Conservation (phyloP, 92 coral and sea anemone genomes). For the Epizoanthus fatuus region DNA sequence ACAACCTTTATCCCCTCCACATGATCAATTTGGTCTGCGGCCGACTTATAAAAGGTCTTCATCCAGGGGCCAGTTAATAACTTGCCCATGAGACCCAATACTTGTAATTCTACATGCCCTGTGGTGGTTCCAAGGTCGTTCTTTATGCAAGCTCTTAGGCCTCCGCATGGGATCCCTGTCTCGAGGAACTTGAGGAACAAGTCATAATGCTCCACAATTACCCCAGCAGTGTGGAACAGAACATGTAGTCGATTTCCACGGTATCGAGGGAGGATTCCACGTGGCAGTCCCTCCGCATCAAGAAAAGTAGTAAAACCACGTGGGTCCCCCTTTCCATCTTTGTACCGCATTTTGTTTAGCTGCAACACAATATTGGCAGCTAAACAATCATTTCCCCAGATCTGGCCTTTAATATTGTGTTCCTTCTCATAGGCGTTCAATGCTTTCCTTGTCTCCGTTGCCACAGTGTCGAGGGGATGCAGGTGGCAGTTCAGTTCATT, state of each 20-base stretch:
- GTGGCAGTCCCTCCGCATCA: neutral
- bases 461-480: slow-evolving; percentile 1
- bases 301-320: slow-evolving; percentile 1
- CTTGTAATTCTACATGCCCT: neutral
- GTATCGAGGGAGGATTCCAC: slow-evolving; percentile 7
- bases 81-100: too few relatives aligned
- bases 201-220: slow-evolving; percentile 2
- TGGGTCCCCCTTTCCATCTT: neutral
- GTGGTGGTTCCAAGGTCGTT: neutral
- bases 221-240: slow-evolving; percentile 13
- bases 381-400: neutral
- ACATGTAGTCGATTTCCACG: slow-evolving; percentile 10
- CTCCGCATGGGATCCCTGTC: slow-evolving; percentile 2
- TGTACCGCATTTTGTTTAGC: slow-evolving; percentile 1
- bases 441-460: slow-evolving; percentile 1
- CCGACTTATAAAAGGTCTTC: slow-evolving; percentile 2
- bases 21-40: neutral
- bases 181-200: neutral
- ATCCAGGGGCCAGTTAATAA: slow-evolving; percentile 1
- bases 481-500: slow-evolving; percentile 36
- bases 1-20: slow-evolving; percentile 8
- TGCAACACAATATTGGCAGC: neutral
- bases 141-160: neutral
- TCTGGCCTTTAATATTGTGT: neutral
- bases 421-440: neutral